These are phyloP conservation scores for Patella depressa DNA, from an alignment of 2,888 invertebrate genomes.

Conservation along the genomic window DNA sequence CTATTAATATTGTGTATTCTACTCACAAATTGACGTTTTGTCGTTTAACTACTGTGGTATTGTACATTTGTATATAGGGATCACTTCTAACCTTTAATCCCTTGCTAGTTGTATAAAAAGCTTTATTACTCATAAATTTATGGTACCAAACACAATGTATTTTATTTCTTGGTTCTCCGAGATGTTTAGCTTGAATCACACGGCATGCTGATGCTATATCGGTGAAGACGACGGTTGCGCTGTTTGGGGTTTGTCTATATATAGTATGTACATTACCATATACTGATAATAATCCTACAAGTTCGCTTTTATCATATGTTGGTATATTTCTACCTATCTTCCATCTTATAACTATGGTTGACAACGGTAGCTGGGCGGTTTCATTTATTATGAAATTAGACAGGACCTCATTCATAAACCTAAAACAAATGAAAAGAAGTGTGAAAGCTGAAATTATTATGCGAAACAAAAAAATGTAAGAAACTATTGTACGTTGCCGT, in stretches of 20 bases:
- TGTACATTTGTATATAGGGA: constrained; percentile 14
- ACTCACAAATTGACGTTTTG: too few species aligned
- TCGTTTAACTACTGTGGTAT: not conserved
- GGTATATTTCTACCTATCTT: constrained; percentile 36
- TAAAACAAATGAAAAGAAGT: not conserved
- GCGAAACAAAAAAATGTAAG: not conserved
- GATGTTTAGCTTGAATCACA: constrained; percentile 36
- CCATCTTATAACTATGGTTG: constrained; percentile 47
- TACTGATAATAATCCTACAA: constrained; percentile 31
- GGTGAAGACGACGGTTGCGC: constrained; percentile 46
- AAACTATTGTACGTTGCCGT: not conserved
- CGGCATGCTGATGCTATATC: constrained; percentile 41
- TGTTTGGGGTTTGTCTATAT: constrained; percentile 43
- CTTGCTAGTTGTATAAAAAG: constrained; percentile 25
- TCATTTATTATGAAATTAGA: constrained; percentile 35
- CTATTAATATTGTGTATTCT: too few species aligned
- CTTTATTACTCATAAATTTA: constrained; percentile 48
- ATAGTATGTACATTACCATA: constrained; percentile 40
- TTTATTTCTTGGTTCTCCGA: constrained; percentile 41
- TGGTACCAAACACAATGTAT: constrained; percentile 51
- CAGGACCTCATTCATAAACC: constrained; percentile 18
- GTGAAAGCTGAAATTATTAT: not conserved
- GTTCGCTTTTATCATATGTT: constrained; percentile 32
- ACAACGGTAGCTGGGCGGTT: constrained; percentile 39
- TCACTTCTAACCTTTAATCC: constrained; percentile 34